Conservation (phyloP, 2,888 invertebrate genomes). For the Nebria salina region DNA sequence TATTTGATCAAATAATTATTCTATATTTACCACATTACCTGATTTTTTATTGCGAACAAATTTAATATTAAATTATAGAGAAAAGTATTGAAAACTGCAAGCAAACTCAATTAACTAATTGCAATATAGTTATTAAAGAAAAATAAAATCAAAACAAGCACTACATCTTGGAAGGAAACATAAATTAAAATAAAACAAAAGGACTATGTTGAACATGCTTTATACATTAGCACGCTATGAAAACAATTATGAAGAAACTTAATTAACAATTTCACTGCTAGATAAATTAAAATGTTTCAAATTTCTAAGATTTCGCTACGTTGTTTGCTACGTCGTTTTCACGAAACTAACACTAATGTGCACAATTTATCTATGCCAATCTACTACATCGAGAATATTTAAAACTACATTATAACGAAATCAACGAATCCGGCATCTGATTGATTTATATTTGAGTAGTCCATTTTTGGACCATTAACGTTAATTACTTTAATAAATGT, state of each 20-base stretch:
- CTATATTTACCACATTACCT: too few species aligned
- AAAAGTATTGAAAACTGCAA: background rate
- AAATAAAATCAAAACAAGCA: background rate
- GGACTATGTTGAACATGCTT: background rate
- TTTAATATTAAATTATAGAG: too few species aligned
- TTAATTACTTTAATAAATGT: too few species aligned
- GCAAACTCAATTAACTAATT: background rate
- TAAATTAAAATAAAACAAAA: background rate
- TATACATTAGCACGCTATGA: conserved; percentile 15
- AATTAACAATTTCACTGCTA: background rate
- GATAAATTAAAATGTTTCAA: conserved; percentile 13
- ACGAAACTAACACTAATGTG: background rate
- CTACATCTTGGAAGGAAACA: background rate
- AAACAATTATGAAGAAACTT: conserved; percentile 7
- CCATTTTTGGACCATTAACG: too few species aligned
- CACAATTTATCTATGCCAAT: too few species aligned
- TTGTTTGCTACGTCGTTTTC: background rate
- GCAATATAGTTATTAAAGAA: background rate
- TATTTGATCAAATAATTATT: too few species aligned
- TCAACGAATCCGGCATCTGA: too few species aligned
- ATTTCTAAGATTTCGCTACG: conserved; percentile 2
- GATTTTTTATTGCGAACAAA: too few species aligned
- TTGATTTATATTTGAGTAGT: too few species aligned
- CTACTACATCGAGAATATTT: background rate
- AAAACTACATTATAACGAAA: background rate